Percentiles rank a stretch among this genome's conserved stretches.
These are phyloP conservation scores for Myotis vivesi DNA, from an alignment of 2,797 vertebrate genomes.

Conservation along the genomic window DNA sequence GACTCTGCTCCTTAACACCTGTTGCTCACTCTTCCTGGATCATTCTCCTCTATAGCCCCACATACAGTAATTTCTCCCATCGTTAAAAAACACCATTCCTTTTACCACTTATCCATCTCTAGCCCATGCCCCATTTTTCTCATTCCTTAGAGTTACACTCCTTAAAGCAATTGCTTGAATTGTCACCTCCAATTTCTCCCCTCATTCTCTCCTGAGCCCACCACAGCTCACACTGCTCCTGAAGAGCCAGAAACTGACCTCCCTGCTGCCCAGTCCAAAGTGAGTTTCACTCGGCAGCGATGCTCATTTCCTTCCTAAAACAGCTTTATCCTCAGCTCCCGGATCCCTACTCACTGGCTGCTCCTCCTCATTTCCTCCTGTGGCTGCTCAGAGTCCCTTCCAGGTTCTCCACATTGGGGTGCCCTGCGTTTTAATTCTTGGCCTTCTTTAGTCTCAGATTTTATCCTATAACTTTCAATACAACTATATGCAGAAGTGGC, in stretches of 20 bases:
- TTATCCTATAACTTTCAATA: neutral
- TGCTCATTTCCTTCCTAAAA: neutral
- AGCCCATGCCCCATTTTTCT: neutral
- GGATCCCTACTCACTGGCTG: neutral
- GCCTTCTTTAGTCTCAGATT: neutral
- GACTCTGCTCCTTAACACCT: neutral
- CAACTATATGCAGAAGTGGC: neutral
- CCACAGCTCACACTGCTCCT: neutral
- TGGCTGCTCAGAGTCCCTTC: neutral
- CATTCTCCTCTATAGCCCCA: neutral
- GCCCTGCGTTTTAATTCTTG: neutral
- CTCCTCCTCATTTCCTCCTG: neutral
- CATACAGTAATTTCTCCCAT: neutral
- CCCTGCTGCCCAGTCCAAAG: neutral
- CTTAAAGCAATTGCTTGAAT: neutral
- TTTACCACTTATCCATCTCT: neutral
- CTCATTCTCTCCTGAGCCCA: neutral
- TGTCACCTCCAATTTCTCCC: neutral
- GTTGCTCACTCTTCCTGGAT: neutral
- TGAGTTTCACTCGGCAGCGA: rapidly evolving
- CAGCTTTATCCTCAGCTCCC: neutral
- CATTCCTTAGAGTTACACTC: neutral
- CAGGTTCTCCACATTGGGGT: neutral
- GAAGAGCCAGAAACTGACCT: neutral
- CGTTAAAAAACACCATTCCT: neutral